Evolutionary conservation across 1,140 invertebrate genomes (phyloP).

Genomic region (Conus ventricosus): DNA sequence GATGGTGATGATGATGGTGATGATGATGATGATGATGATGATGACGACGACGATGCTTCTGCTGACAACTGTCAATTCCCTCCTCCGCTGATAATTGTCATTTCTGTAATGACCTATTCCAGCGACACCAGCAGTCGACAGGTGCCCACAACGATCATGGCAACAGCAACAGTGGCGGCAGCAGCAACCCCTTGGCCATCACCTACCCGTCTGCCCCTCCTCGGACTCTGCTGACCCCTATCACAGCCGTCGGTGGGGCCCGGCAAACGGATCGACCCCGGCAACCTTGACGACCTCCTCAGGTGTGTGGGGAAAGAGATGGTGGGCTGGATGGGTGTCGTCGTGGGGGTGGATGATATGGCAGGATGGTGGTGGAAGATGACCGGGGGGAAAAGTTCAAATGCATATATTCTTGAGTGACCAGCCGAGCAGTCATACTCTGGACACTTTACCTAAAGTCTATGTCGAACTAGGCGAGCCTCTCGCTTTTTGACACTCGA

Average conservation of each 20-base stretch:
- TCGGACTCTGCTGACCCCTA: background rate
- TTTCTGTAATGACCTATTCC: background rate
- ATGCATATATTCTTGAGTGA: too few relatives aligned
- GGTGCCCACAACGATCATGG: background rate
- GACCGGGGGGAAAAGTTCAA: background rate
- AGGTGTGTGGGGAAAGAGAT: slow-evolving; percentile 27
- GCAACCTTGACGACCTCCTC: slow-evolving; percentile 59
- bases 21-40: too few relatives aligned
- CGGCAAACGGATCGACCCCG: slow-evolving; percentile 55
- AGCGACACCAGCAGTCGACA: background rate
- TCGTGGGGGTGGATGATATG: background rate
- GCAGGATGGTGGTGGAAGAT: background rate
- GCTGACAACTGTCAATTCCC: too few relatives aligned
- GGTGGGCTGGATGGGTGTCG: background rate
- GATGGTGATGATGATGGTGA: too few relatives aligned
- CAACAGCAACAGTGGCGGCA: background rate
- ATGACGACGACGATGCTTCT: too few relatives aligned
- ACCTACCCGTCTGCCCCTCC: background rate
- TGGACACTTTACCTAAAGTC: too few relatives aligned
- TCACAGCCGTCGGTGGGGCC: slow-evolving; percentile 52
- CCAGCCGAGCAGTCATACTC: too few relatives aligned
- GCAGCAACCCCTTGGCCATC: background rate
- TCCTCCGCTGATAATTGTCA: too few relatives aligned
- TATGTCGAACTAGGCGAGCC: too few relatives aligned
- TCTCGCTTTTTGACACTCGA: too few relatives aligned